Conservation (phyloP, 2,113 vertebrate genomes). For the Dicaeum eximium region DNA sequence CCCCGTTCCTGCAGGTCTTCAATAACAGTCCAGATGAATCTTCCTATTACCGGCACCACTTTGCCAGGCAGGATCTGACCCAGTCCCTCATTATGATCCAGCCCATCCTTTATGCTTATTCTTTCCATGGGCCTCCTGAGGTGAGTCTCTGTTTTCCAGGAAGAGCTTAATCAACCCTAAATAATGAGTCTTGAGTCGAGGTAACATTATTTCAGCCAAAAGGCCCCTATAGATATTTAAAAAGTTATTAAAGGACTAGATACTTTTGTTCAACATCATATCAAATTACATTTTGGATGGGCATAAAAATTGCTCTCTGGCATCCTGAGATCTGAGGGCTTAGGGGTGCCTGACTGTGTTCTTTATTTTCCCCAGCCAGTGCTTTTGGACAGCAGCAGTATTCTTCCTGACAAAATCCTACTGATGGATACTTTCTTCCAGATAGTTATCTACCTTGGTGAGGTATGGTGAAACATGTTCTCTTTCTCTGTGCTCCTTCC, state of each 20-base stretch:
- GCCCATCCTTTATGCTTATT: slow-evolving; percentile 96
- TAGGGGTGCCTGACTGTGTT: not conserved
- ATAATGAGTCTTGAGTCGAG: not conserved
- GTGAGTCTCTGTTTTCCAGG: slow-evolving; percentile 68
- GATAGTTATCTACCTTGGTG: slow-evolving; percentile 95
- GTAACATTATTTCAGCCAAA: not conserved
- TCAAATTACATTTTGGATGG: not conserved
- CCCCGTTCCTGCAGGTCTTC: slow-evolving; percentile 96
- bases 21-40: slow-evolving; percentile 98
- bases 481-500: not conserved
- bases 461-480: slow-evolving; percentile 70
- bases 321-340: not conserved
- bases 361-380: slow-evolving; percentile 79
- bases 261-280: not conserved
- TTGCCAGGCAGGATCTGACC: slow-evolving; percentile 92
- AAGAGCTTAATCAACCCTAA: not conserved
- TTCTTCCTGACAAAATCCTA: slow-evolving; percentile 92
- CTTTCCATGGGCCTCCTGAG: slow-evolving; percentile 94
- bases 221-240: not conserved
- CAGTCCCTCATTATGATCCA: slow-evolving; percentile 98
- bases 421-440: slow-evolving; percentile 99
- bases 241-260: not conserved
- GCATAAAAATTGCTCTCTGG: not conserved
- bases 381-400: slow-evolving; percentile 96
- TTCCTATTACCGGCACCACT: slow-evolving; percentile 94